Conservation (phyloP, 2,888 invertebrate genomes). For the Drosophila mettleri region DNA sequence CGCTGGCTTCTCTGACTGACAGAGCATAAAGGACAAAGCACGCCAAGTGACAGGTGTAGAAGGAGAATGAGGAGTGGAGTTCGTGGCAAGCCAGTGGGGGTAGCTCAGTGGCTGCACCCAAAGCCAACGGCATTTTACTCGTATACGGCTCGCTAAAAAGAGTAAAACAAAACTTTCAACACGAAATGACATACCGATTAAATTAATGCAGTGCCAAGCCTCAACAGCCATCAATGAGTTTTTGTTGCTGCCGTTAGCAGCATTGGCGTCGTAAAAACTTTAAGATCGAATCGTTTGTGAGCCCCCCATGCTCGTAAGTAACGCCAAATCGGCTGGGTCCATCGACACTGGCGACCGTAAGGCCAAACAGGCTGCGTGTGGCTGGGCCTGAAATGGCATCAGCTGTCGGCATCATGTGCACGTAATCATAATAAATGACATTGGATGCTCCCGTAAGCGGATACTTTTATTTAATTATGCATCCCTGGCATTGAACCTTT, state of each 20-base stretch:
- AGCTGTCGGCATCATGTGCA: slow-evolving; percentile 63
- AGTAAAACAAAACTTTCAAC: slow-evolving; percentile 67
- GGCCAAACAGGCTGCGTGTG: slow-evolving; percentile 10
- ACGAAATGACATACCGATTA: slow-evolving; percentile 74
- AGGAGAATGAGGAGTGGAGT: background rate
- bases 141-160: slow-evolving; percentile 24
- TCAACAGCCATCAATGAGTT: slow-evolving; percentile 32
- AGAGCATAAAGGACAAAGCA: slow-evolving; percentile 36
- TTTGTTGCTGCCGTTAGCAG: slow-evolving; percentile 20
- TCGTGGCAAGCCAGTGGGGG: background rate
- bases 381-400: slow-evolving; percentile 38
- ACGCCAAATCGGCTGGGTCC: slow-evolving; percentile 44
- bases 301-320: slow-evolving; percentile 14
- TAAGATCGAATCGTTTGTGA: slow-evolving; percentile 43
- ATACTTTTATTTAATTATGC: slow-evolving; percentile 65
- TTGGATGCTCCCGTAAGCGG: slow-evolving; percentile 52
- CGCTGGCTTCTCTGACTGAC: slow-evolving; percentile 50
- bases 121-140: slow-evolving; percentile 48
- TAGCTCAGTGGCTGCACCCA: slow-evolving; percentile 22
- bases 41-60: slow-evolving; percentile 1
- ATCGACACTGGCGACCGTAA: slow-evolving; percentile 44
- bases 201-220: slow-evolving; percentile 61
- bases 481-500: slow-evolving; percentile 39
- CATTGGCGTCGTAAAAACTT: slow-evolving; percentile 50
- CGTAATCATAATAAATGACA: slow-evolving; percentile 71